Evolutionary conservation across 2,113 vertebrate genomes (phyloP).

Genomic region (Carassius auratus): DNA sequence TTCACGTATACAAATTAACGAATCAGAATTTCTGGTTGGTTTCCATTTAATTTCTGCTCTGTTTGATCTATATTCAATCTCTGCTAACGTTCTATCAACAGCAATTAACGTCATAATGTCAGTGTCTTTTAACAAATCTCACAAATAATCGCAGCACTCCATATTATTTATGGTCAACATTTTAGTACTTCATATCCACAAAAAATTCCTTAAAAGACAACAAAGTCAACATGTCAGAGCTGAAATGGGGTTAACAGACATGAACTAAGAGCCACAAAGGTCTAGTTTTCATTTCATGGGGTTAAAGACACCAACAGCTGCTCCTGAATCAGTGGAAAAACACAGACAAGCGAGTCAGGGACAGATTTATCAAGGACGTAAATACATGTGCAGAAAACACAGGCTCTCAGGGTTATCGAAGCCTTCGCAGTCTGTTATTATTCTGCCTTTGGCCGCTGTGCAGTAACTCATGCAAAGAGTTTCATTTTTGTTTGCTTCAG

Average conservation of each 20-base stretch:
- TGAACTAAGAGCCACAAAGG: neutral
- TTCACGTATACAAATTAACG: too few species aligned
- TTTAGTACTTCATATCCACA: neutral
- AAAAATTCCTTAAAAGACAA: too few species aligned
- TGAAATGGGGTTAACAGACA: neutral
- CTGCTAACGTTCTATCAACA: neutral
- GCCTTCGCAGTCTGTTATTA: neutral
- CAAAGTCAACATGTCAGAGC: neutral
- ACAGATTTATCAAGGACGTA: neutral
- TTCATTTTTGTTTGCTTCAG: neutral
- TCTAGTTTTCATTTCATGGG: neutral
- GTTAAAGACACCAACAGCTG: neutral
- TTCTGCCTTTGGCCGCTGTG: neutral
- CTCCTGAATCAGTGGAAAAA: neutral
- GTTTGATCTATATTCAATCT: neutral
- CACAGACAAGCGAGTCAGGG: neutral
- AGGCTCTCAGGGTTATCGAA: neutral
- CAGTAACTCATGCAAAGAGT: neutral
- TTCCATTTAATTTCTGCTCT: neutral
- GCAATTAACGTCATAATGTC: neutral
- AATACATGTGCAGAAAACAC: neutral
- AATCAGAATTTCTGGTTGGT: neutral
- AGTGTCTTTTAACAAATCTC: neutral
- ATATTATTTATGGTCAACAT: neutral
- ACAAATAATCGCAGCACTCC: neutral